A percentile compares a stretch with the other conserved stretches of the same genome.
Conservation (phyloP, 2,113 vertebrate genomes). For the Hypocryptadius cinnamomeus region DNA sequence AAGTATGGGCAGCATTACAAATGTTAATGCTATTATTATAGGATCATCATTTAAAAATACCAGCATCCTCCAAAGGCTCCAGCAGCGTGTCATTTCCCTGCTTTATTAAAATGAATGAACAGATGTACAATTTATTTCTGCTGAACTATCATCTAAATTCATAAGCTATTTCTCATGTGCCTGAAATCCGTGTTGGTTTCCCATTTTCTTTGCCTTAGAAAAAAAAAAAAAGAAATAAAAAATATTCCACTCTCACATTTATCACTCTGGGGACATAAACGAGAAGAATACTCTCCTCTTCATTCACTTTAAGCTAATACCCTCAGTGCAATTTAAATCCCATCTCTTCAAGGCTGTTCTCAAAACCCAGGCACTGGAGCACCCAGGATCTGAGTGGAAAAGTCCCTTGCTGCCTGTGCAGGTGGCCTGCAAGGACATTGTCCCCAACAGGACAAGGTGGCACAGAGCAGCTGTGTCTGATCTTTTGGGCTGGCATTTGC, state of each 20-base stretch:
- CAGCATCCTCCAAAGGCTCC: constrained; percentile 61
- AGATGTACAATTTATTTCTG: constrained; percentile 79
- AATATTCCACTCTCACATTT: constrained; percentile 49
- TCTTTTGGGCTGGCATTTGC: neutral
- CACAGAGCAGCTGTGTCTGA: neutral
- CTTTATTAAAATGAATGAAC: constrained; percentile 87
- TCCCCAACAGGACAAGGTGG: neutral
- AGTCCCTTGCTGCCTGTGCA: neutral
- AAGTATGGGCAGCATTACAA: constrained; percentile 64
- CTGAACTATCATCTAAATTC: constrained; percentile 79
- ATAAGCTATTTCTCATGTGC: constrained; percentile 81
- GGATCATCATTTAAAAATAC: constrained; percentile 71
- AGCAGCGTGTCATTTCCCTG: constrained; percentile 69
- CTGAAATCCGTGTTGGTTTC: constrained; percentile 69
- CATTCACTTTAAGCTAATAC: constrained; percentile 69
- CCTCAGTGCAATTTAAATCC: constrained; percentile 59
- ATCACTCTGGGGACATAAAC: constrained; percentile 62
- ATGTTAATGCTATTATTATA: constrained; percentile 70
- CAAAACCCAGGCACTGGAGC: neutral
- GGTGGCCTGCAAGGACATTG: neutral
- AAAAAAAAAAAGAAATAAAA: constrained; percentile 14
- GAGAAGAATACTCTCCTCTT: constrained; percentile 52
- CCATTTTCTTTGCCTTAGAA: constrained; percentile 68
- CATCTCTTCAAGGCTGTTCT: constrained; percentile 57
- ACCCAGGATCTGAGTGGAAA: neutral